These are phyloP conservation scores for Hemithea aestivaria DNA, from an alignment of 2,888 invertebrate species.

Conservation along the genomic window DNA sequence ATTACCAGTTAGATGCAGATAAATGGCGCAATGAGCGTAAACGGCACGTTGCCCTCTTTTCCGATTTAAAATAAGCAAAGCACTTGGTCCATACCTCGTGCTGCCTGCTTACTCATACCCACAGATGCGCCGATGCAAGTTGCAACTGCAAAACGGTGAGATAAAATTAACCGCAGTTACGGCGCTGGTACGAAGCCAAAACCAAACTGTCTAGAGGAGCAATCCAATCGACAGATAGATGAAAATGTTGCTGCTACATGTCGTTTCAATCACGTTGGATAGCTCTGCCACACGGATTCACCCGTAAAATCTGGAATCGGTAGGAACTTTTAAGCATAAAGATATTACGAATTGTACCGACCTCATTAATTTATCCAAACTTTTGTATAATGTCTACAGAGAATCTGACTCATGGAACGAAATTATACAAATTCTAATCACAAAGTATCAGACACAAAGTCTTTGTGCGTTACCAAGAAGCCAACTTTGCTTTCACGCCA, in stretches of 20 bases:
- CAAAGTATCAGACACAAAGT: conserved; percentile 7
- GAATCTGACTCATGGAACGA: too few species aligned
- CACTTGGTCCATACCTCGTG: conserved; percentile 28
- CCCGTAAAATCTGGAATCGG: too few species aligned
- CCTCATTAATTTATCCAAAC: too few species aligned
- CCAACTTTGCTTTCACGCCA: conserved; percentile 26
- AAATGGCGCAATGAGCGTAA: conserved; percentile 25
- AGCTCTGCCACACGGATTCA: too few species aligned
- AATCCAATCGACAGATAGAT: conserved; percentile 6
- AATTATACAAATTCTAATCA: neutral
- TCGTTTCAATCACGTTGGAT: too few species aligned
- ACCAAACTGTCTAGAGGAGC: conserved; percentile 18
- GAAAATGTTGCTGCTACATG: conserved; percentile 1
- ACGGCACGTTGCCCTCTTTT: conserved; percentile 38
- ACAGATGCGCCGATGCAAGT: conserved; percentile 45
- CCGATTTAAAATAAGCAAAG: conserved; percentile 44
- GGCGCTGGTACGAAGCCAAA: conserved; percentile 31
- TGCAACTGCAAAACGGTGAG: conserved; percentile 39
- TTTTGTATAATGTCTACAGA: too few species aligned
- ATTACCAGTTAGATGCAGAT: conserved; percentile 13
- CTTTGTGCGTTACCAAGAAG: conserved; percentile 16
- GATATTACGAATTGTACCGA: too few species aligned
- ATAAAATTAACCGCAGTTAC: conserved; percentile 48
- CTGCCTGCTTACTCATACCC: conserved; percentile 51
- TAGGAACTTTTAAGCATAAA: too few species aligned